Evolutionary conservation across 2,888 invertebrate species (phyloP), one percentile per base, ranked within the genome.

Genomic region (Lydus trimaculatus): DNA sequence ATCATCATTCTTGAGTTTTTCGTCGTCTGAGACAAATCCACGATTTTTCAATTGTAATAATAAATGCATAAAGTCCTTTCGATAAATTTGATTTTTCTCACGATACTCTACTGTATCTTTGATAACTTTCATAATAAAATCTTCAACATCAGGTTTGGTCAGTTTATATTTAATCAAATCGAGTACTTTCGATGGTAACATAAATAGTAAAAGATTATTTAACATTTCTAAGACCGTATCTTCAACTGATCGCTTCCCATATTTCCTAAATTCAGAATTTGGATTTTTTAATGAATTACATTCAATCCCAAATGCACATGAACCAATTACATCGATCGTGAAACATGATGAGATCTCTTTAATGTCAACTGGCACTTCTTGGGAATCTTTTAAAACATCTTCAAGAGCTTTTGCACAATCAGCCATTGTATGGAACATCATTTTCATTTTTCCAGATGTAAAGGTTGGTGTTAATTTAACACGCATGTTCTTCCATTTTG

Each of bases 381-480:
- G 0, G 80, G 67, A 66, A 85, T 80, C 52, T 23, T 85, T 82
- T 13, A 88, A 84, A 61, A 88, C 85, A 3, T 82, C 77, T n/a
- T 87, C 79, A 36, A 90, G 83, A 62, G 87, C 86, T 6, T 86
- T 82, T 0, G 87, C 87, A 64, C 90, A 88, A 43, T 87, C 84
- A 31, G 88, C 86, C 13, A 91, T 85, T 0, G 89, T 87, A 0
- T 86, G 85, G 73, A 90, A 91, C 89, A 92, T 90, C 23, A 84
- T 86, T 80, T 90, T 92, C 72, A 92, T 84, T 80, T 91, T 91
- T 4, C 89, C 90, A 0, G 90, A 87, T 0, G 91, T 88, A 76
- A 92, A 92, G 0, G 89, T 87, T 0, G 91, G 90, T 0, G 91
- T 87, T 75, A 92, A 82, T 75, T 90, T 91, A 0, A 84, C 74